Percentiles rank a stretch among this genome's conserved stretches.
Evolutionary conservation across 2,113 vertebrate genomes (phyloP).

Genomic region (Crypturellus undulatus): DNA sequence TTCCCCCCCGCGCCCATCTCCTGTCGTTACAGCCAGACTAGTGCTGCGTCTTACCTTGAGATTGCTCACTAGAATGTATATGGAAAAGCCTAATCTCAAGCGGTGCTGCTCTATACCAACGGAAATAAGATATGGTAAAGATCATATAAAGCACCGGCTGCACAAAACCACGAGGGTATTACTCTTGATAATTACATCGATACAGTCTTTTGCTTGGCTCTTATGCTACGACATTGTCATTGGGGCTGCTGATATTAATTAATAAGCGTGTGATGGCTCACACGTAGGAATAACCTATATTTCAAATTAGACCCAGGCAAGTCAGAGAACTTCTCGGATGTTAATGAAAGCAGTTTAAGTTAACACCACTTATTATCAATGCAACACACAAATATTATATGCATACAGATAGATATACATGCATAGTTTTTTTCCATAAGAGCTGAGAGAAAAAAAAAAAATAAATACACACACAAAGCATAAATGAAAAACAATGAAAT

Average conservation of each 20-base stretch:
- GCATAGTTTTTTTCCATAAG: background rate
- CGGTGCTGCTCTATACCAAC: background rate
- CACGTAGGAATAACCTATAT: background rate
- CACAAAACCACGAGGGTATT: rapidly evolving
- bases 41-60: background rate
- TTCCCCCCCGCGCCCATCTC: too few species aligned
- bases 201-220: background rate
- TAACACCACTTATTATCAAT: background rate
- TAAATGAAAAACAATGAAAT: background rate
- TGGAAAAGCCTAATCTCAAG: background rate
- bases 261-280: background rate
- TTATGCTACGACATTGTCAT: background rate
- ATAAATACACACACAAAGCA: background rate
- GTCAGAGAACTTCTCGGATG: background rate
- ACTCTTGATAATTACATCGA: background rate
- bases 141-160: background rate
- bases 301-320: background rate
- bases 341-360: background rate
- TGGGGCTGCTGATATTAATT: background rate
- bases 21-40: background rate
- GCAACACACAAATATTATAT: background rate
- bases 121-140: rapidly evolving
- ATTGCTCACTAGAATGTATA: background rate
- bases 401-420: background rate
- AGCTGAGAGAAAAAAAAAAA: background rate